These are phyloP conservation scores for Pelobates cultripes DNA, from an alignment of 2,797 vertebrate species.

Conservation along the genomic window DNA sequence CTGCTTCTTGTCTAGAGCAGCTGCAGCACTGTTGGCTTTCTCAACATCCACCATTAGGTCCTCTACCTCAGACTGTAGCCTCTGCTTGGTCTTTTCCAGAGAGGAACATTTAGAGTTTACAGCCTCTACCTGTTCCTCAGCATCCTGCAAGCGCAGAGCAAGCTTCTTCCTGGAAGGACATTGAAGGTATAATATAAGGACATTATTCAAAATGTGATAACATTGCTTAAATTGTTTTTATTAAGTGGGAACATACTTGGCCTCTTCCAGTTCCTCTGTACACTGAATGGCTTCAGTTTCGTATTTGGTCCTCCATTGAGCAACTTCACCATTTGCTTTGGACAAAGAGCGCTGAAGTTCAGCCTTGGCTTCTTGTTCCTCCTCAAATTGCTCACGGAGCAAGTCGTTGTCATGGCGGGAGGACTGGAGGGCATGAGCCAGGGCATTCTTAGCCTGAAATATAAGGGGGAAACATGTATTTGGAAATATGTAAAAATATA, in stretches of 20 bases:
- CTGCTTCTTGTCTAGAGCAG: conserved; percentile 70
- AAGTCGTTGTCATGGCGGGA: conserved; percentile 83
- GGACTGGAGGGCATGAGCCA: conserved; percentile 81
- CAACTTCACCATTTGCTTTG: conserved; percentile 76
- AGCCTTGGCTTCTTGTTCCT: conserved; percentile 74
- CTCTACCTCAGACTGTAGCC: conserved; percentile 70
- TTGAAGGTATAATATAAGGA: conserved; percentile 23
- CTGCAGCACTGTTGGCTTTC: conserved; percentile 60
- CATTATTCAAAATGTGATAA: not conserved
- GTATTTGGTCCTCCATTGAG: conserved; percentile 77
- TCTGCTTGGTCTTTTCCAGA: conserved; percentile 73
- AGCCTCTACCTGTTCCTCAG: conserved; percentile 79
- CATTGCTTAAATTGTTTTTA: not conserved
- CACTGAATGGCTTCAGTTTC: conserved; percentile 74
- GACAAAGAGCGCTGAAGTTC: conserved; percentile 74
- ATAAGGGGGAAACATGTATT: too few species aligned
- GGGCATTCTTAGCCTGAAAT: conserved; percentile 79
- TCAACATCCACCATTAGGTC: conserved; percentile 70
- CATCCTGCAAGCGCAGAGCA: conserved; percentile 81
- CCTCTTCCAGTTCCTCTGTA: conserved; percentile 74
- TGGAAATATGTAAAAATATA: too few species aligned
- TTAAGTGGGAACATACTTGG: conserved; percentile 65
- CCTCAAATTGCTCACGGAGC: conserved; percentile 71
- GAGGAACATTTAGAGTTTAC: conserved; percentile 73
- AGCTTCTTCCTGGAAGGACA: conserved; percentile 78